Conservation (phyloP, 92 coral and sea anemone genomes). For the Galaxea fascicularis region DNA sequence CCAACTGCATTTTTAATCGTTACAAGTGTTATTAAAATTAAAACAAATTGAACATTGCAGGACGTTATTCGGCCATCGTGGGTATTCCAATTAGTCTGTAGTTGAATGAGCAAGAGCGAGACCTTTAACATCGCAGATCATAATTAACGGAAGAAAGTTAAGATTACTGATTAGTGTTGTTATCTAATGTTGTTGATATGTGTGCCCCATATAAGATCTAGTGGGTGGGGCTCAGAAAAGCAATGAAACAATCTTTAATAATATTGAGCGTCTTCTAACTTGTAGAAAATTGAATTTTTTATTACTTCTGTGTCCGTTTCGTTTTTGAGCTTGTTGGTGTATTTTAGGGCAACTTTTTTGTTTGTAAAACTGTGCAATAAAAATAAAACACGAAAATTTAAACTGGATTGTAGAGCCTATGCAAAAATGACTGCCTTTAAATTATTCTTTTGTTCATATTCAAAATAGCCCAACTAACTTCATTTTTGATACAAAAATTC, state of each 20-base stretch:
- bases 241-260: neutral
- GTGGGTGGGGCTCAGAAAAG: slow-evolving; percentile 16
- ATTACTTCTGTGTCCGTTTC: neutral
- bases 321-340: neutral
- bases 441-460: no score
- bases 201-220: neutral
- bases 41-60: neutral
- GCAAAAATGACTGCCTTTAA: no score
- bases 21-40: slow-evolving; percentile 13
- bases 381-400: no score
- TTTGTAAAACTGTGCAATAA: no score
- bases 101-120: neutral
- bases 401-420: no score
- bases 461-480: no score
- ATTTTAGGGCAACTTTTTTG: neutral
- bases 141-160: neutral
- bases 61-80: neutral
- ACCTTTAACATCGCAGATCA: neutral
- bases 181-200: neutral
- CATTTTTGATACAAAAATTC: no score
- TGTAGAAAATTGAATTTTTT: neutral
- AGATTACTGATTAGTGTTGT: neutral
- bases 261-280: neutral
- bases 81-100: neutral
- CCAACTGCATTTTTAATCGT: neutral